Conservation (phyloP, 2,888 invertebrate species). For the Lycophotia porphyrea region DNA sequence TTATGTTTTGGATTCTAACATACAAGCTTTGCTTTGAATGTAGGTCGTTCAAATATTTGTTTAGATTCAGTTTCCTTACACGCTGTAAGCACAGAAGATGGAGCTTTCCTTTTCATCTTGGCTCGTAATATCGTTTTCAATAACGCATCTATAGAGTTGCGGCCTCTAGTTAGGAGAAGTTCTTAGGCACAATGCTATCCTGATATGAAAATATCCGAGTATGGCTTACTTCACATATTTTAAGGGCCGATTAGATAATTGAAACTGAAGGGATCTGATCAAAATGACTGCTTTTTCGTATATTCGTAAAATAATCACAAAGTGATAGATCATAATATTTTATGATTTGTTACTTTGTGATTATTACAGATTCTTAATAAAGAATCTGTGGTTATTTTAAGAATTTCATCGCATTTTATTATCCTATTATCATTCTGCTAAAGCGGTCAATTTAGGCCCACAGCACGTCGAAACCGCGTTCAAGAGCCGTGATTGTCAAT, state of each 20-base stretch:
- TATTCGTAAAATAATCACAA: too few species aligned
- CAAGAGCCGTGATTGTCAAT: too few species aligned
- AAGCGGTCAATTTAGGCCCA: too few species aligned
- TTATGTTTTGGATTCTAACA: constrained; percentile 21
- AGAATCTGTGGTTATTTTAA: too few species aligned
- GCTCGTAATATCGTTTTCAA: constrained; percentile 28
- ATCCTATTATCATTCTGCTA: too few species aligned
- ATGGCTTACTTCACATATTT: neutral
- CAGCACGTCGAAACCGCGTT: too few species aligned
- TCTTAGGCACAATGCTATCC: neutral
- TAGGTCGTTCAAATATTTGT: constrained; percentile 48
- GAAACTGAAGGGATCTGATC: too few species aligned
- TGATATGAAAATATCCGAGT: neutral
- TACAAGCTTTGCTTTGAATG: constrained; percentile 13
- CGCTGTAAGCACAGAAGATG: constrained; percentile 15
- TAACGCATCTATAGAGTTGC: neutral
- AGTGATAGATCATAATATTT: too few species aligned
- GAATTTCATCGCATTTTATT: too few species aligned
- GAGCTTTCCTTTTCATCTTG: constrained; percentile 21
- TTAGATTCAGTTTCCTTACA: constrained; percentile 28
- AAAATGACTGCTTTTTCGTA: too few species aligned
- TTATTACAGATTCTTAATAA: too few species aligned
- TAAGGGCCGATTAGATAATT: neutral
- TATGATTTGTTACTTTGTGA: too few species aligned
- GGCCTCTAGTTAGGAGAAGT: neutral